phyloP scores from a whole-genome alignment of 2,797 vertebrate species.

The Oophaga sylvatica region DNA sequence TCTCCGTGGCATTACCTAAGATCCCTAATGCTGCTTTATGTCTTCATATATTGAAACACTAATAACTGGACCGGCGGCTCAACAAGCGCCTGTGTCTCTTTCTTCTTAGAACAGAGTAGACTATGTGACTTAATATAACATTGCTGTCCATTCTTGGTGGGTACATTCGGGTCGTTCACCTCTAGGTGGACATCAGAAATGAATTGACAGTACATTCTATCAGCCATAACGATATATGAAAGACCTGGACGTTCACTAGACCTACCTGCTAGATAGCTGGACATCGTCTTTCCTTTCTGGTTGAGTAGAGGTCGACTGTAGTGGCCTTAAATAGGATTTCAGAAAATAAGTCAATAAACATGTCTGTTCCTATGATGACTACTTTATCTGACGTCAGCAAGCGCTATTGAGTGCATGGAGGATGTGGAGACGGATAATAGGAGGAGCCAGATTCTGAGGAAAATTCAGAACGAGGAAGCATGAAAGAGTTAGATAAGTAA shows the following conservation, averaged over 20 bases:
- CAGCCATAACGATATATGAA: not conserved
- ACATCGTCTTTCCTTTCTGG: not conserved
- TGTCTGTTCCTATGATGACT: too few species aligned
- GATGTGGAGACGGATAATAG: too few species aligned
- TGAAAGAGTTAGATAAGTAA: too few species aligned
- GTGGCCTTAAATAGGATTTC: too few species aligned
- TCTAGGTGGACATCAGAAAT: not conserved
- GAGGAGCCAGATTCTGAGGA: too few species aligned
- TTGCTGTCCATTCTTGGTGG: not conserved
- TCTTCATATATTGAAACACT: constrained; percentile 46
- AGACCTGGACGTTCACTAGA: not conserved
- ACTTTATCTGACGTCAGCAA: too few species aligned
- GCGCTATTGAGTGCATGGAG: too few species aligned
- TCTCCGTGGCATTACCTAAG: constrained; percentile 50
- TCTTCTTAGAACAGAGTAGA: not conserved
- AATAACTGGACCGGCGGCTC: constrained; percentile 32
- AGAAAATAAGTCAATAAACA: too few species aligned
- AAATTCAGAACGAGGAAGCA: too few species aligned
- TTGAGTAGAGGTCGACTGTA: too few species aligned
- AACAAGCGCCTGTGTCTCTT: not conserved
- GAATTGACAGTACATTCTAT: not conserved
- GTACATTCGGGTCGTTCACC: constrained; percentile 5
- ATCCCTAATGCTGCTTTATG: constrained; percentile 54
- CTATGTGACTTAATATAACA: constrained; percentile 23
- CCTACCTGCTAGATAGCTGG: not conserved